Base-by-base conservation (phyloP, 2,797 vertebrate species). In the Chelmon rostratus region DNA sequence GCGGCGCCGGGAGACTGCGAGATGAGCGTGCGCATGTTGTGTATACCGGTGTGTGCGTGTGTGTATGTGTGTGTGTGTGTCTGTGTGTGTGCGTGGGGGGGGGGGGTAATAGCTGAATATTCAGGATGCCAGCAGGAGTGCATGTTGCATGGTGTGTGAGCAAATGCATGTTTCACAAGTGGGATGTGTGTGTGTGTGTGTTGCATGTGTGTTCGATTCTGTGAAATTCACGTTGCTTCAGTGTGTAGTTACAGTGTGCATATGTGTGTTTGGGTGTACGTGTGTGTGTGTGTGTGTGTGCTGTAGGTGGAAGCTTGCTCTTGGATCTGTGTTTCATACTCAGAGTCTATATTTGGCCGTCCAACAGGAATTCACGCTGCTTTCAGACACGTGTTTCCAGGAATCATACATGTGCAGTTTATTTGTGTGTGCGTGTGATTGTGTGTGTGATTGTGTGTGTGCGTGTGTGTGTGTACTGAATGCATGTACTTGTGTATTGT, bases 81-180 rank as follows among this genome's bases (percentile, higher is more conserved):
- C 33, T 18, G 33, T 18, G 63, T 40, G 56, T 52, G 63, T 25
- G 15, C 64, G 1, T 57, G n/a, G n/a, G n/a, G n/a, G n/a, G n/a
- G n/a, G n/a, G n/a, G n/a, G n/a, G n/a, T n/a, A n/a, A n/a, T n/a
- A n/a, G n/a, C n/a, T 75, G 52, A 79, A 78, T 80, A 81, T 76
- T 84, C 57, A 79, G 47, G 70, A 67, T 67, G 75, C 74, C 79
- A 90, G 86, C 79, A 78, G 89, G 86, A 76, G 49, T n/a, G 44
- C 74, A 71, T 85, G 86, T 80, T 76, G 73, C 76, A 68, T 47
- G 54, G 69, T 76, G 82, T 84, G 79, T 79, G 75, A 86, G 83
- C 82, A 85, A 87, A 86, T 78, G 33, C 67, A 67, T 75, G 57
- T 47, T 44, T 72, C 58, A 84, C 66, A 66, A 50, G 31, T 68